phyloP scores from a whole-genome alignment of 2,888 invertebrate genomes.

The Dasysyrphus tricinctus region DNA sequence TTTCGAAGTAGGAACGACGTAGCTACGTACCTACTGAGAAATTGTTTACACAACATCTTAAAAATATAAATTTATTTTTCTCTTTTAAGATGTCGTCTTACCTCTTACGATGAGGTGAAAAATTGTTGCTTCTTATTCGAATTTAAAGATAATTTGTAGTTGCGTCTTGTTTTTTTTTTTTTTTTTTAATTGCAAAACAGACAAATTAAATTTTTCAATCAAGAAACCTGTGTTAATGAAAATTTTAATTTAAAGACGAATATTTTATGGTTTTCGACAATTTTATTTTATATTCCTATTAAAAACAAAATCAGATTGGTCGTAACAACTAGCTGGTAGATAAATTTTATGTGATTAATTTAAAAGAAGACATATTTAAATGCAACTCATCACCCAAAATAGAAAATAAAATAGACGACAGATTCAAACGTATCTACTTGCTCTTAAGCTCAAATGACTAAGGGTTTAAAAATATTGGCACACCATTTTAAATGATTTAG shows the following conservation, averaged over 20 bases:
- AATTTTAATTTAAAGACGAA: background rate
- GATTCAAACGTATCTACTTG: too few species aligned
- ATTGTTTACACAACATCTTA: background rate
- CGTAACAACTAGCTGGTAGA: background rate
- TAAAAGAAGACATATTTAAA: too few species aligned
- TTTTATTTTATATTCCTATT: background rate
- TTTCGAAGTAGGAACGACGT: background rate
- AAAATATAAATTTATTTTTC: conserved; percentile 18
- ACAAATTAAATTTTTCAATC: conserved; percentile 4
- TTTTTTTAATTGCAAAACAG: conserved; percentile 6
- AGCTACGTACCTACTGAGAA: too few species aligned
- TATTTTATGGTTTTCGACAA: background rate
- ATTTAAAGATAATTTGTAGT: background rate
- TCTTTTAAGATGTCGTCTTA: conserved; percentile 9
- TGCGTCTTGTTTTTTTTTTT: conserved; percentile 1
- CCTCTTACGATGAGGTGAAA: background rate
- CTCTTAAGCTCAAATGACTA: too few species aligned
- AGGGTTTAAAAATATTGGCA: too few species aligned
- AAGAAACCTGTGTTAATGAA: conserved; percentile 7
- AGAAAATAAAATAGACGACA: too few species aligned
- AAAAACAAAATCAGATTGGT: background rate
- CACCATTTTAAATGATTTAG: too few species aligned
- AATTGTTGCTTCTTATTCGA: background rate
- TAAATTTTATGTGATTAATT: too few species aligned
- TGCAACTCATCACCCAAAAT: too few species aligned